Evolutionary conservation across 2,797 vertebrate species (phyloP).

Genomic region (Oreonectes daqikongensis): DNA sequence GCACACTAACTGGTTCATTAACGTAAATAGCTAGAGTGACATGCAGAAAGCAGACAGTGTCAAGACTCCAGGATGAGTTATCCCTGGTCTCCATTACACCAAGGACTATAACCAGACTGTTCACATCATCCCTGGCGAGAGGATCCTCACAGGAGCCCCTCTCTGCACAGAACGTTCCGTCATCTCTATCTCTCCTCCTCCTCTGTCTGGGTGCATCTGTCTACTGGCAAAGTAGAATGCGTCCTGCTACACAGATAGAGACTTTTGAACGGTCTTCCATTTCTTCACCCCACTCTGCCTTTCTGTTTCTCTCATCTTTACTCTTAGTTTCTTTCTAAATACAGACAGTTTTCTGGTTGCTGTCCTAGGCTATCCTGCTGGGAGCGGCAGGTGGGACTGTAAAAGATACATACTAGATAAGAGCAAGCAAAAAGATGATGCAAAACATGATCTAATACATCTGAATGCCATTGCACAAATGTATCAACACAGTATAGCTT

Average conservation of each 20-base stretch:
- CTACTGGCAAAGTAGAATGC: constrained; percentile 46
- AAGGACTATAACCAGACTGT: constrained; percentile 25
- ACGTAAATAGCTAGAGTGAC: constrained; percentile 35
- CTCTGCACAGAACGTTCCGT: constrained; percentile 58
- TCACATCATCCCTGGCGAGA: constrained; percentile 55
- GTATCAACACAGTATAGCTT: neutral
- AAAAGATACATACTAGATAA: constrained; percentile 61
- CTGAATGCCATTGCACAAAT: neutral
- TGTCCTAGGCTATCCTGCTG: constrained; percentile 46
- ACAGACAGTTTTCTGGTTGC: constrained; percentile 46
- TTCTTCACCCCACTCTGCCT: constrained; percentile 8
- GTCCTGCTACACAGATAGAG: constrained; percentile 41
- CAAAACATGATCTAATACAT: neutral
- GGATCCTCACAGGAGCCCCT: constrained; percentile 60
- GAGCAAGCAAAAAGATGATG: constrained; percentile 31
- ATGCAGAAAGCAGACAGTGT: constrained; percentile 38
- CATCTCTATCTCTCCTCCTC: constrained; percentile 52
- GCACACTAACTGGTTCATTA: constrained; percentile 29
- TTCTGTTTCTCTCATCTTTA: constrained; percentile 29
- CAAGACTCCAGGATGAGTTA: constrained; percentile 61
- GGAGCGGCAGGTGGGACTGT: constrained; percentile 64
- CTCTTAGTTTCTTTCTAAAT: constrained; percentile 35
- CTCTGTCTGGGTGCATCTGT: constrained; percentile 55
- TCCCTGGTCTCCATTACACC: constrained; percentile 36
- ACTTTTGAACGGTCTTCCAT: constrained; percentile 24